These are phyloP conservation scores for Hydrophis major DNA, from an alignment of 2,797 vertebrate genomes.

Conservation along the genomic window DNA sequence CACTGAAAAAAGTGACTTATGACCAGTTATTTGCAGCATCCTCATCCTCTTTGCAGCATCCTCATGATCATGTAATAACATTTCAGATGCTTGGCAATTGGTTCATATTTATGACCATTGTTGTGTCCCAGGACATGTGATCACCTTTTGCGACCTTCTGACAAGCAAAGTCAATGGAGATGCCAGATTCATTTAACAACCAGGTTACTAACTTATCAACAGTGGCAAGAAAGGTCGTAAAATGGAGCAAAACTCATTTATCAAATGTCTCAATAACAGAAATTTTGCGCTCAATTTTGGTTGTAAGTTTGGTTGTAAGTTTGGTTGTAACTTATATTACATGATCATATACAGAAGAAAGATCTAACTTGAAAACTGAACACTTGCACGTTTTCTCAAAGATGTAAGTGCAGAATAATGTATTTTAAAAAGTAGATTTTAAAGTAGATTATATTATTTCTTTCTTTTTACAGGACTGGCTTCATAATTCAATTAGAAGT, in stretches of 20 bases:
- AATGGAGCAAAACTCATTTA: neutral
- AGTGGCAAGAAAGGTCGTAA: neutral
- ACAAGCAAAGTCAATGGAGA: neutral
- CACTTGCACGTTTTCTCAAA: neutral
- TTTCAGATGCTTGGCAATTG: neutral
- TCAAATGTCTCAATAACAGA: neutral
- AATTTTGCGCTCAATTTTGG: neutral
- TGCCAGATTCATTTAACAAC: neutral
- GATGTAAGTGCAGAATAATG: neutral
- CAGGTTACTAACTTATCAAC: neutral
- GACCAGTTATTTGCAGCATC: neutral
- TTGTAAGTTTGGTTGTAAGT: neutral
- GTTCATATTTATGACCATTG: no score
- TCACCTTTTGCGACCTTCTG: neutral
- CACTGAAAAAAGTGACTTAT: neutral
- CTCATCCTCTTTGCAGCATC: neutral
- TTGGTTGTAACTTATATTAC: neutral
- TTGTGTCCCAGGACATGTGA: no score
- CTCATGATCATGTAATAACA: neutral
- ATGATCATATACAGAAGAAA: neutral
- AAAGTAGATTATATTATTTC: neutral
- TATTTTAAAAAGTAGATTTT: rapidly evolving
- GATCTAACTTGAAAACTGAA: neutral
- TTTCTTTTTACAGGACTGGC: neutral
- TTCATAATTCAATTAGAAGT: neutral